A percentile compares a stretch with the other conserved stretches of the same genome.
Conservation (phyloP, 2,797 vertebrate genomes). For the Muscicapa comitata region DNA sequence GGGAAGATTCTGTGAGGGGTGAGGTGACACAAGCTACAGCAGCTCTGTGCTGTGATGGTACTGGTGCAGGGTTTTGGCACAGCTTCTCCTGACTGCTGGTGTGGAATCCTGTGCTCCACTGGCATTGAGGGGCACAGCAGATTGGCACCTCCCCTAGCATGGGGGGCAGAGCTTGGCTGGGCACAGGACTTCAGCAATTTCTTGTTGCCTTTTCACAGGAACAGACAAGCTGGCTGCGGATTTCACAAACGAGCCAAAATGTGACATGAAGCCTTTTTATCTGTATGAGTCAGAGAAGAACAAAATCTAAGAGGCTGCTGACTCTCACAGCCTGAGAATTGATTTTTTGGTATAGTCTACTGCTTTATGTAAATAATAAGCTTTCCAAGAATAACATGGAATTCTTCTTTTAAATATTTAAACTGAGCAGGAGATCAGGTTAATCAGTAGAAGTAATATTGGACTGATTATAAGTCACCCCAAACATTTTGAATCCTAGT, state of each 20-base stretch:
- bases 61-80: not conserved
- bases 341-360: not conserved
- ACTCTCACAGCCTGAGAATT: not conserved
- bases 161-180: not conserved
- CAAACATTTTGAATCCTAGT: not conserved
- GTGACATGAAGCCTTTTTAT: not conserved
- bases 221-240: not conserved
- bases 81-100: not conserved
- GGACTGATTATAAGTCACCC: not conserved
- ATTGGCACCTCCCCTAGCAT: not conserved
- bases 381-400: constrained; percentile 45
- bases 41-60: not conserved
- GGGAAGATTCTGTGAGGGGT: fast-evolving
- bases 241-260: not conserved
- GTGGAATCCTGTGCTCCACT: not conserved
- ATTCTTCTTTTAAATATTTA: constrained; percentile 31
- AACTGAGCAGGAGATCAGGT: not conserved
- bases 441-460: not conserved
- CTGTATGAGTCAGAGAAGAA: not conserved
- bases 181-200: not conserved
- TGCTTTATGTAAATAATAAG: constrained; percentile 34
- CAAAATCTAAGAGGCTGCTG: not conserved
- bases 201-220: not conserved
- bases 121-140: not conserved
- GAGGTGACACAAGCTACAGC: not conserved